Evolutionary conservation across 1,140 invertebrate species (phyloP).

Genomic region (Armadillidium nasatum): DNA sequence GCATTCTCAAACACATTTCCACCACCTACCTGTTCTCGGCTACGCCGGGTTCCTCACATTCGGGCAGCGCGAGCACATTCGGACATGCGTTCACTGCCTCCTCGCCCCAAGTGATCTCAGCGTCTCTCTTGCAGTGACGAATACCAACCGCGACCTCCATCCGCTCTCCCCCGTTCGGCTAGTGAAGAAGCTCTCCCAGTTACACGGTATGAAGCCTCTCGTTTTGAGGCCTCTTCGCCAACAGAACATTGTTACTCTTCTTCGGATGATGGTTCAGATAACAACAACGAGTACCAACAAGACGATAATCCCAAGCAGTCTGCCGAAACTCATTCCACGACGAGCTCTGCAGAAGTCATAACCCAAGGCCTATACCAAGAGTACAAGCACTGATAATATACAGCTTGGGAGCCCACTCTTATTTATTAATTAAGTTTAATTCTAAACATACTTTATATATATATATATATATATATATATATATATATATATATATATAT

Average conservation of each 20-base stretch:
- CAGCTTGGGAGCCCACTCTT: constrained; percentile 27
- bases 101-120: constrained; percentile 39
- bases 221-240: constrained; percentile 20
- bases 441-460: neutral
- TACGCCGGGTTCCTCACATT: neutral
- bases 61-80: constrained; percentile 17
- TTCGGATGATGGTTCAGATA: constrained; percentile 35
- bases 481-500: neutral
- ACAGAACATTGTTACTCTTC: constrained; percentile 31
- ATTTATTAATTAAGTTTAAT: neutral
- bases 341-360: constrained; percentile 46
- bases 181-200: constrained; percentile 75
- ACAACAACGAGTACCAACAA: constrained; percentile 31
- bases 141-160: constrained; percentile 37
- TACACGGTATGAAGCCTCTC: constrained; percentile 46
- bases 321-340: constrained; percentile 59
- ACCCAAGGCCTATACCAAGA: constrained; percentile 34
- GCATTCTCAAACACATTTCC: constrained; percentile 2
- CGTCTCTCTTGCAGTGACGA: constrained; percentile 43
- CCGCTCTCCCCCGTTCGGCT: constrained; percentile 65
- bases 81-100: constrained; percentile 30
- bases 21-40: neutral
- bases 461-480: neutral
- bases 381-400: constrained; percentile 42
- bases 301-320: constrained; percentile 30